Conservation (phyloP, 1,140 invertebrate species). For the Sitobion miscanthi region DNA sequence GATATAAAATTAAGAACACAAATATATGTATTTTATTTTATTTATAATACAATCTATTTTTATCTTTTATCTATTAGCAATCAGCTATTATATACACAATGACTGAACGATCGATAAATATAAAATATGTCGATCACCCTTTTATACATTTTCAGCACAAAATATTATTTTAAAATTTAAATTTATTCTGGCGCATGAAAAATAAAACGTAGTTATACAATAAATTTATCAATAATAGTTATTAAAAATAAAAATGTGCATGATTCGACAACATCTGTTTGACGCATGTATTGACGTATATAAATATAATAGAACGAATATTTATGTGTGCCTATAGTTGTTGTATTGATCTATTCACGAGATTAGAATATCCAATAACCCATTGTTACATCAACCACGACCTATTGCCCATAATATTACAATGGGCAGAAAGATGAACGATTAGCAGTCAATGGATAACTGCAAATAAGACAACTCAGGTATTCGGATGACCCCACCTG, state of each 20-base stretch:
- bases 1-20: background rate
- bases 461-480: conserved; percentile 6
- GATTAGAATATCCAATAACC: conserved; percentile 50
- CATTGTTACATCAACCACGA: conserved; percentile 35
- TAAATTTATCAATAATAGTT: background rate
- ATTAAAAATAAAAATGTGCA: background rate
- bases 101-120: background rate
- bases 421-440: conserved; percentile 33
- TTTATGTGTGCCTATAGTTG: background rate
- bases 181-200: background rate
- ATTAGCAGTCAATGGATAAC: conserved; percentile 25
- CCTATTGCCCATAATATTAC: conserved; percentile 14
- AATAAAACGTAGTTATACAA: background rate
- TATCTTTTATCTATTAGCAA: background rate
- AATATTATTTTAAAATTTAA: background rate
- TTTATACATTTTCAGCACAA: background rate
- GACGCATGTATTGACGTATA: too few relatives aligned
- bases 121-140: background rate
- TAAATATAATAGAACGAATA: background rate
- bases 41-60: background rate
- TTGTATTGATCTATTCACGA: background rate
- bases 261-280: conserved; percentile 4
- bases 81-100: background rate
- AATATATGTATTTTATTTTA: background rate
- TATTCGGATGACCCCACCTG: conserved; percentile 10